phyloP scores from a whole-genome alignment of 2,113 vertebrate genomes.

The Pollachius pollachius region DNA sequence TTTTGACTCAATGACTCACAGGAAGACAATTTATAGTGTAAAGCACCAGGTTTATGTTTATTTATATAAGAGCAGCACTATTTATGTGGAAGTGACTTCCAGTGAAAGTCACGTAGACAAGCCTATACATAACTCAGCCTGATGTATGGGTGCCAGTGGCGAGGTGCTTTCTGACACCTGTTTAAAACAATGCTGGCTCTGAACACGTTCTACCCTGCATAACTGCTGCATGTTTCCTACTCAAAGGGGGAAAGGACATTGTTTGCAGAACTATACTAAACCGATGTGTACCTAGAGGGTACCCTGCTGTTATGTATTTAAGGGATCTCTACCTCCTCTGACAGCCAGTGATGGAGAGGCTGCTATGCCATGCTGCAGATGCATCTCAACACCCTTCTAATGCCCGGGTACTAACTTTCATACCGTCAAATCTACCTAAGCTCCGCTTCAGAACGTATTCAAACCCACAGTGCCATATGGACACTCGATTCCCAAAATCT shows the following conservation, averaged over 20 bases:
- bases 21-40: conserved; percentile 34
- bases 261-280: conserved; percentile 14
- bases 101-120: conserved; percentile 39
- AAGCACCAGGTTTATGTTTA: conserved; percentile 11
- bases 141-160: conserved; percentile 50
- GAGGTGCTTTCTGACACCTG: conserved; percentile 48
- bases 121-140: conserved; percentile 27
- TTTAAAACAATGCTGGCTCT: conserved; percentile 29
- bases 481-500: too few species aligned
- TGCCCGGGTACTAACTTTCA: too few species aligned
- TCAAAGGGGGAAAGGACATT: conserved; percentile 32
- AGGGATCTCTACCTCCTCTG: too few species aligned
- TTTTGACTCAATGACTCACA: too few species aligned
- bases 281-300: too few species aligned
- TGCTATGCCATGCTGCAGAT: too few species aligned
- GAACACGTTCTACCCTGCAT: not conserved
- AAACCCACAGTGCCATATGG: too few species aligned
- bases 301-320: too few species aligned
- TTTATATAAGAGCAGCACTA: conserved; percentile 9
- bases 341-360: too few species aligned
- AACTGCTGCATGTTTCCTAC: conserved; percentile 10
- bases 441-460: too few species aligned
- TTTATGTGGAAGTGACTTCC: conserved; percentile 36
- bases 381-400: too few species aligned
- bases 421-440: too few species aligned